phyloP scores from a whole-genome alignment of 2,888 invertebrate species.

The Limnephilus lunatus region DNA sequence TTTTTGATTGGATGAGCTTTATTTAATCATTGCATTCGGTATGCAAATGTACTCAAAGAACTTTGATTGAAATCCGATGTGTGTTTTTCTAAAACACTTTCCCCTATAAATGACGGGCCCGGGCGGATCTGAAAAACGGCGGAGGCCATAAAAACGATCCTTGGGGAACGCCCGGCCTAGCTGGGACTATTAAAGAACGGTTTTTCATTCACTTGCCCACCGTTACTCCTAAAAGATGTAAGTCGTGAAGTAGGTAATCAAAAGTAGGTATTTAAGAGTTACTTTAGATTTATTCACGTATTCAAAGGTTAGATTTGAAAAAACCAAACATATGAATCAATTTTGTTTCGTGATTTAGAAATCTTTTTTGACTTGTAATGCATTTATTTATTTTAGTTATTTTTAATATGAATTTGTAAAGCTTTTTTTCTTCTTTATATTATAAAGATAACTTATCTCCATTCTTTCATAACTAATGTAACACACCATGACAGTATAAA shows the following conservation, averaged over 20 bases:
- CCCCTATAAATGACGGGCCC: conserved; percentile 8
- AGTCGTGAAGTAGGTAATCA: background rate
- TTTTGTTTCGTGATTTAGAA: too few relatives aligned
- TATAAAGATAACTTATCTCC: too few relatives aligned
- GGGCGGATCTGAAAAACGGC: background rate
- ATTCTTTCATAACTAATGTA: too few relatives aligned
- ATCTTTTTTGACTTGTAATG: background rate
- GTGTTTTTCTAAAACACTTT: conserved; percentile 19
- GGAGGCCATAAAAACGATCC: conserved; percentile 14
- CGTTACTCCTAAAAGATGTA: background rate
- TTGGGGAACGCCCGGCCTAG: conserved; percentile 10
- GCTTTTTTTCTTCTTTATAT: too few relatives aligned
- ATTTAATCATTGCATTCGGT: background rate
- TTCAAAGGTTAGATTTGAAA: background rate
- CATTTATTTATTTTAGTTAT: too few relatives aligned
- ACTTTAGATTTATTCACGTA: background rate
- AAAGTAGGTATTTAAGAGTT: background rate
- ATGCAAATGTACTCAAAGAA: conserved; percentile 9
- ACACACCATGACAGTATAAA: too few relatives aligned
- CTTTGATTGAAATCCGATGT: conserved; percentile 33
- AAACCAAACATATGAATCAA: background rate
- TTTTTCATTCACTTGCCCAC: conserved; percentile 11
- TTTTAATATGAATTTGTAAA: too few relatives aligned
- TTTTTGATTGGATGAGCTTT: background rate
- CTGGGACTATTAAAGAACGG: conserved; percentile 19